A percentile compares a stretch with the other conserved stretches of the same genome.
Conservation (phyloP, 35 echinoderm and acorn worm genomes). For the Heliocidaris tuberculata region DNA sequence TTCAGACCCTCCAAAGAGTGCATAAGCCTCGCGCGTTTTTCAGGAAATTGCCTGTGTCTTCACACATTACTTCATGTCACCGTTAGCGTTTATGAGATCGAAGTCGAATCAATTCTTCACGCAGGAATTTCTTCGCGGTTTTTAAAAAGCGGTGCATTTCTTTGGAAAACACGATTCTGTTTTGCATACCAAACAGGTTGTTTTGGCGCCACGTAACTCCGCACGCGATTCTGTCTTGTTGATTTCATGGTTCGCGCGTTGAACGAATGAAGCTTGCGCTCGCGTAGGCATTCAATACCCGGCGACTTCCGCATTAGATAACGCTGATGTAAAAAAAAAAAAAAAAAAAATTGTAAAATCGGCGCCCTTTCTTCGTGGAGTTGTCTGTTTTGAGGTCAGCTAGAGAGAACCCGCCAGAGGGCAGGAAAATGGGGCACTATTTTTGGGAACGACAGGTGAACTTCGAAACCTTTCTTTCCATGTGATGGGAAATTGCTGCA, state of each 20-base stretch:
- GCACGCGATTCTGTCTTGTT: conserved; percentile 7
- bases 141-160: conserved; percentile 24
- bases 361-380: background rate
- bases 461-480: background rate
- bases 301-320: conserved; percentile 20
- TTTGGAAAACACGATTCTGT: background rate
- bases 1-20: conserved; percentile 1
- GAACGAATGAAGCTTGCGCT: background rate
- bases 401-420: background rate
- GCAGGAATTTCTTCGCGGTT: background rate
- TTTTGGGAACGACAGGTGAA: conserved; percentile 29
- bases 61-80: conserved; percentile 27
- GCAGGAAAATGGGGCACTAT: conserved; percentile 1
- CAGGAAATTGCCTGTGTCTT: conserved; percentile 21
- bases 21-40: background rate
- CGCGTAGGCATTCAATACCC: background rate
- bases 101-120: conserved; percentile 29
- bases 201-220: background rate
- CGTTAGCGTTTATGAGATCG: background rate
- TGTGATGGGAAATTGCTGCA: background rate
- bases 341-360: background rate
- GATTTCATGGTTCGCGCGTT: conserved; percentile 7
- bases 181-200: conserved; percentile 31
- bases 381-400: conserved; percentile 26
- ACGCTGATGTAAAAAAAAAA: background rate